Percentiles rank a stretch among this genome's conserved stretches.
Evolutionary conservation across 1,140 invertebrate genomes (phyloP).

Genomic region (Aphaenogaster rudis): DNA sequence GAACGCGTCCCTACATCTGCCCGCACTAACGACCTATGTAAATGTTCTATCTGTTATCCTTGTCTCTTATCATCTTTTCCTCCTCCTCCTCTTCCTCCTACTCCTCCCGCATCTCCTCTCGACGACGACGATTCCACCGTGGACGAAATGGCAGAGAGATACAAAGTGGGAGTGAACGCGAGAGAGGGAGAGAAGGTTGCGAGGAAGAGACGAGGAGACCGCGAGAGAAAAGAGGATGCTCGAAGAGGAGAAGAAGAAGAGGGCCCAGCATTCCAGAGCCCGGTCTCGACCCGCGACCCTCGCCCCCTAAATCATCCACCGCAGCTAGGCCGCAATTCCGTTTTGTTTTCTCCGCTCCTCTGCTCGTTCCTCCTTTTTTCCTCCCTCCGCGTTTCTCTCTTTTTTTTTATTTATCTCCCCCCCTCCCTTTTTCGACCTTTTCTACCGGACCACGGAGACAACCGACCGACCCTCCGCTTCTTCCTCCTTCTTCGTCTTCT

Average conservation of each 20-base stretch:
- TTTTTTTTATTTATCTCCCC: constrained; percentile 72
- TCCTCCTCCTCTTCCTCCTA: constrained; percentile 67
- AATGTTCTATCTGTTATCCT: constrained; percentile 85
- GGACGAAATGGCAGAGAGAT: constrained; percentile 63
- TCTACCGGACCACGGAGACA: constrained; percentile 74
- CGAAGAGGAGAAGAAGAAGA: constrained; percentile 68
- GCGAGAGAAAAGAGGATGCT: constrained; percentile 57
- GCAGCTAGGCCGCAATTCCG: constrained; percentile 82
- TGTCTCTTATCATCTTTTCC: constrained; percentile 85
- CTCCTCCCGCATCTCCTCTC: constrained; percentile 64
- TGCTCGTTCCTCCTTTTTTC: constrained; percentile 64
- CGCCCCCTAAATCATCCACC: constrained; percentile 87
- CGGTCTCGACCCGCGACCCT: constrained; percentile 86
- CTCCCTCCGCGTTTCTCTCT: constrained; percentile 57
- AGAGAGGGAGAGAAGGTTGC: constrained; percentile 30
- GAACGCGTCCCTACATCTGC: constrained; percentile 63
- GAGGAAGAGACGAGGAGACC: constrained; percentile 18
- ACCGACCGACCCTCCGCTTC: constrained; percentile 66
- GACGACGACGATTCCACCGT: constrained; percentile 62
- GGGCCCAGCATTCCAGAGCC: constrained; percentile 84
- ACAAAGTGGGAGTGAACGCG: constrained; percentile 54
- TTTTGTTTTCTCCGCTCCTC: constrained; percentile 82
- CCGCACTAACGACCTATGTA: constrained; percentile 84
- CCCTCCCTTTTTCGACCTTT: constrained; percentile 68
- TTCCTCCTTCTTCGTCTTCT: constrained; percentile 48